These are phyloP conservation scores for Arctopsyche grandis DNA, from an alignment of 1,140 invertebrate genomes.

Conservation along the genomic window DNA sequence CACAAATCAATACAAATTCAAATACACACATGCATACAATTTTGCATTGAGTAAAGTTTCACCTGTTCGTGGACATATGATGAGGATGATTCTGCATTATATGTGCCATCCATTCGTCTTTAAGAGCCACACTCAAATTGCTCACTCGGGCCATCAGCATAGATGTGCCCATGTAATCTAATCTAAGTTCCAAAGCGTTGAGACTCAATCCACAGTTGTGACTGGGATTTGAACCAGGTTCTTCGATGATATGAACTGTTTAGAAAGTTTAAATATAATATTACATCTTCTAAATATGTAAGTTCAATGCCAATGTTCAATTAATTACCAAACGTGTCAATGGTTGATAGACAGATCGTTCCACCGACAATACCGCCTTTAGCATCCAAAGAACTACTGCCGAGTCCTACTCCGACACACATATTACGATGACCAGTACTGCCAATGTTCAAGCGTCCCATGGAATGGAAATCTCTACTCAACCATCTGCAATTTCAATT, in stretches of 20 bases:
- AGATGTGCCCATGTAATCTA: constrained; percentile 97
- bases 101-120: constrained; percentile 80
- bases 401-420: constrained; percentile 87
- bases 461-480: constrained; percentile 88
- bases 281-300: too few relatives aligned
- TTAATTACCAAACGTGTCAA: constrained; percentile 83
- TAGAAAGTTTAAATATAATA: constrained; percentile 8
- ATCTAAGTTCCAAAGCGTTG: constrained; percentile 84
- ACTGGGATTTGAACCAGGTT: constrained; percentile 88
- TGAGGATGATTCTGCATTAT: constrained; percentile 51
- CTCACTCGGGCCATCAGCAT: constrained; percentile 92
- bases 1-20: constrained; percentile 24
- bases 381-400: constrained; percentile 91
- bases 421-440: constrained; percentile 95
- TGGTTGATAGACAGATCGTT: constrained; percentile 88
- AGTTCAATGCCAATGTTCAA: not conserved
- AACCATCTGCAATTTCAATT: constrained; percentile 76
- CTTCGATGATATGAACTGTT: constrained; percentile 86
- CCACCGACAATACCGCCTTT: constrained; percentile 97
- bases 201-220: constrained; percentile 88
- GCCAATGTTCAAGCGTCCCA: constrained; percentile 91
- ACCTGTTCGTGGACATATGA: constrained; percentile 52
- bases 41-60: not conserved
- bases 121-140: constrained; percentile 79
- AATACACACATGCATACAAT: not conserved